These are phyloP conservation scores for Trichonephila clavipes DNA, from an alignment of 1,140 invertebrate species.

Conservation along the genomic window DNA sequence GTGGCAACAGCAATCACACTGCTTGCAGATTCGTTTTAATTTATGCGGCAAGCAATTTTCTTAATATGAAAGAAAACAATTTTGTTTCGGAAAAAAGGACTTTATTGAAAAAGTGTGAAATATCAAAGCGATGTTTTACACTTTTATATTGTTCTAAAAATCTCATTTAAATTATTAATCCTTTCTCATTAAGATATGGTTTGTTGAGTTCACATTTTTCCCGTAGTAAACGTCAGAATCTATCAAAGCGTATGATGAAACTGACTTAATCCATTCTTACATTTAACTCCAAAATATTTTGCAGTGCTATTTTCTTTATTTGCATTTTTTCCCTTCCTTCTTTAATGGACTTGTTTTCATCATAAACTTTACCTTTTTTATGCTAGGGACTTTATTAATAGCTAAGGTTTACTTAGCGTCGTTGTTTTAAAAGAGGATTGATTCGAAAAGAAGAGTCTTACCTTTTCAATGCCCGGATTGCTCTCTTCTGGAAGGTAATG, in stretches of 20 bases:
- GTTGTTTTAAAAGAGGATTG: conserved; percentile 51
- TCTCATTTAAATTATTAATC: no score
- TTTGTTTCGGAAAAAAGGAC: no score
- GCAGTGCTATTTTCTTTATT: conserved; percentile 40
- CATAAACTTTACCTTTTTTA: conserved; percentile 44
- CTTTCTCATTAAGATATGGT: no score
- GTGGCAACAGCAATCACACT: no score
- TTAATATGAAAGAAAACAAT: no score
- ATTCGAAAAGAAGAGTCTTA: background rate
- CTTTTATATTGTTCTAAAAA: no score
- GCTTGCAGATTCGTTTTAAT: no score
- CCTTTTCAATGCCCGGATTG: background rate
- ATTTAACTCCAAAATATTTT: background rate
- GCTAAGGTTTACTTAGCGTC: background rate
- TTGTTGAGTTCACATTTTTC: no score
- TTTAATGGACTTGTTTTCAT: conserved; percentile 63
- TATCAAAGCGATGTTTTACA: no score
- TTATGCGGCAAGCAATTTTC: no score
- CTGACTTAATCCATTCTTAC: background rate
- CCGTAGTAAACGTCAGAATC: no score
- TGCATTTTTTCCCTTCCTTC: conserved; percentile 3
- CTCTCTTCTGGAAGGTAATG: background rate
- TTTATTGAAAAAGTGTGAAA: no score
- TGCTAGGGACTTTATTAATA: conserved; percentile 46
- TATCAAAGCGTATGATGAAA: background rate